These are phyloP conservation scores for Cyanoderma ruficeps DNA, from an alignment of 2,113 vertebrate species.

Conservation along the genomic window DNA sequence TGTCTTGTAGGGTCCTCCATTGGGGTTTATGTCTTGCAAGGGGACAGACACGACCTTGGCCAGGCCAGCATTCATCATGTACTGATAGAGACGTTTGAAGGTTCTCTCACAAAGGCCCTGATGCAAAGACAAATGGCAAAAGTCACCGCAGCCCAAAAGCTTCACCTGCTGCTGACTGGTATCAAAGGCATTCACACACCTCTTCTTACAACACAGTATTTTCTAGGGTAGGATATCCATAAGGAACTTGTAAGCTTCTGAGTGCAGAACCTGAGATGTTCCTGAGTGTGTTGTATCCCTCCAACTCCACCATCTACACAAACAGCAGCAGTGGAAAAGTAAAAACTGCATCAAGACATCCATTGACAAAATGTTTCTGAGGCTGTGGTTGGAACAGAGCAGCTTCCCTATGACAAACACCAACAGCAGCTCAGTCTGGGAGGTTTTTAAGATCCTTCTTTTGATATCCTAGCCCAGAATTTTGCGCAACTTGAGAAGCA, in stretches of 20 bases:
- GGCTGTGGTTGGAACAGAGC: not conserved
- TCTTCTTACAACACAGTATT: not conserved
- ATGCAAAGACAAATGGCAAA: not conserved
- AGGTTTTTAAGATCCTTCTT: not conserved
- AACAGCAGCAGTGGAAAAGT: not conserved
- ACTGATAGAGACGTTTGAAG: slow-evolving; percentile 85
- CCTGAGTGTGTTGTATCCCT: not conserved
- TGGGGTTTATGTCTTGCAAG: slow-evolving; percentile 84
- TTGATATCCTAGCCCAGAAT: not conserved
- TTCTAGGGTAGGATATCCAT: not conserved
- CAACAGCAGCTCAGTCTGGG: not conserved
- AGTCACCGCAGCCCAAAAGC: not conserved
- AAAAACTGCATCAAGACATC: accelerated
- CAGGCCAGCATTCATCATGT: slow-evolving; percentile 85
- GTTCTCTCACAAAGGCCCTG: slow-evolving; percentile 83
- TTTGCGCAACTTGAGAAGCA: not conserved
- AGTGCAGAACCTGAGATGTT: not conserved
- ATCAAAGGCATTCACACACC: not conserved
- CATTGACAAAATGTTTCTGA: not conserved
- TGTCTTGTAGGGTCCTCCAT: slow-evolving; percentile 81
- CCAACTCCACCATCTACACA: not conserved
- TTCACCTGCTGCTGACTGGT: not conserved
- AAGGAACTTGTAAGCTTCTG: not conserved
- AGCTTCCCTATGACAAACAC: not conserved
- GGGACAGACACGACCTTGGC: slow-evolving; percentile 80